These are phyloP conservation scores for Podotricha telesiphe DNA, from an alignment of 2,888 invertebrate species.

Conservation along the genomic window DNA sequence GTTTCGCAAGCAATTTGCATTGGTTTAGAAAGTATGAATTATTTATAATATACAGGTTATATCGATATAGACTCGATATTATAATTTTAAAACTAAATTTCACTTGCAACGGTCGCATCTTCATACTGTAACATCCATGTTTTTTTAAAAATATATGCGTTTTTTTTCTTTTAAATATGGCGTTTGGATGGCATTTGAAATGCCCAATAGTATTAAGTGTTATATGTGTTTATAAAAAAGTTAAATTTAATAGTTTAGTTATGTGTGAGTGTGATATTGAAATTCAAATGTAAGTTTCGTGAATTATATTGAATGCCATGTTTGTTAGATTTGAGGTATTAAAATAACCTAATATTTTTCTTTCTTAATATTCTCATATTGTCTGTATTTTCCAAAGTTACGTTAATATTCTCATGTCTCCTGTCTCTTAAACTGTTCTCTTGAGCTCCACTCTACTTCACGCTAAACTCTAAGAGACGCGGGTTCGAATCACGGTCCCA, in stretches of 20 bases:
- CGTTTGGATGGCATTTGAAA: not conserved
- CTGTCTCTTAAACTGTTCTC: too few relatives aligned
- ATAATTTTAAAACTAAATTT: slow-evolving; percentile 37
- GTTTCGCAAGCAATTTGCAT: slow-evolving; percentile 23
- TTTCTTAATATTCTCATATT: too few relatives aligned
- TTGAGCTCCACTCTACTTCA: too few relatives aligned
- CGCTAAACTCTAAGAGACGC: too few relatives aligned
- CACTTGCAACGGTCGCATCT: slow-evolving; percentile 17
- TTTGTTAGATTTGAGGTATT: too few relatives aligned
- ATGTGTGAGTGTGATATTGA: slow-evolving; percentile 6
- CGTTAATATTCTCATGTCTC: too few relatives aligned
- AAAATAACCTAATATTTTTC: too few relatives aligned
- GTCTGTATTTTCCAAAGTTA: too few relatives aligned
- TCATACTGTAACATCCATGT: too few relatives aligned
- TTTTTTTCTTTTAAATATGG: slow-evolving; percentile 10
- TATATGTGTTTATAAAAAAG: slow-evolving; percentile 24
- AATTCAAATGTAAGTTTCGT: slow-evolving; percentile 12
- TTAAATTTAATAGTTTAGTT: slow-evolving; percentile 11
- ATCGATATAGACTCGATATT: slow-evolving; percentile 32
- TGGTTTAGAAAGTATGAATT: slow-evolving; percentile 31
- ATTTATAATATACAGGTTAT: slow-evolving; percentile 8
- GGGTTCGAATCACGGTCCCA: too few relatives aligned
- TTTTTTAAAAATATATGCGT: not conserved
- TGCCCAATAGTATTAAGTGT: slow-evolving; percentile 13
- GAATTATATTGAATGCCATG: too few relatives aligned